Percentiles rank a stretch among this genome's conserved stretches.
phyloP scores from a whole-genome alignment of 1,140 invertebrate species.

The Diorhabda elongata region DNA sequence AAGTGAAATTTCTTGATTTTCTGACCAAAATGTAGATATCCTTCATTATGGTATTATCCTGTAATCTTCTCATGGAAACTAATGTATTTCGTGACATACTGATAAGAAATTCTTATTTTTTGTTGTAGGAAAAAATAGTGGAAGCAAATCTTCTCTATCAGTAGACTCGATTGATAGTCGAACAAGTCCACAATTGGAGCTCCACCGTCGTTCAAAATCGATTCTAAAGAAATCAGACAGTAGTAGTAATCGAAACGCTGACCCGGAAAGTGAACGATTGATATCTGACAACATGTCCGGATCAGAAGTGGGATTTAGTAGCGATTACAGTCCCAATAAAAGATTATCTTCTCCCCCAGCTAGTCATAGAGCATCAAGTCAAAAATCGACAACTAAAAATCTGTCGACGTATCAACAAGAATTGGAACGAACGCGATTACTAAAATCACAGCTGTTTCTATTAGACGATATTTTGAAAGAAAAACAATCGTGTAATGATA shows the following conservation, averaged over 20 bases:
- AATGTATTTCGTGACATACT: no score
- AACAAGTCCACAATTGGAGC: constrained; percentile 59
- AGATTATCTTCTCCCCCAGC: constrained; percentile 44
- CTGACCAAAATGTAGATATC: no score
- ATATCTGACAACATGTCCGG: constrained; percentile 60
- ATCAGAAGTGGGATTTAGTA: constrained; percentile 39
- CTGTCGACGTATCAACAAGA: constrained; percentile 47
- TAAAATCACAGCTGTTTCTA: constrained; percentile 41
- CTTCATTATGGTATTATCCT: no score
- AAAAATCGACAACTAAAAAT: constrained; percentile 48
- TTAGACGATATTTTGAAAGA: constrained; percentile 48
- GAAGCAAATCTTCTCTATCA: constrained; percentile 66
- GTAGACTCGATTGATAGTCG: constrained; percentile 66
- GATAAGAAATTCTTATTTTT: no score
- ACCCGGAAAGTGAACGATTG: constrained; percentile 75
- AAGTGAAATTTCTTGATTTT: no score
- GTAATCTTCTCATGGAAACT: no score
- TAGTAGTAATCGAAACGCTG: constrained; percentile 48
- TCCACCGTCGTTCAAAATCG: constrained; percentile 65
- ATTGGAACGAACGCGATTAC: constrained; percentile 33
- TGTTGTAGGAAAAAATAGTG: constrained; percentile 54
- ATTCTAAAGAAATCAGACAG: constrained; percentile 72
- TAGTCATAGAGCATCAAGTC: constrained; percentile 46
- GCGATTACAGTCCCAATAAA: constrained; percentile 48
- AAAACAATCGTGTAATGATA: constrained; percentile 50